phyloP scores from a whole-genome alignment of 2,888 invertebrate species.

The Agrotis segetum region DNA sequence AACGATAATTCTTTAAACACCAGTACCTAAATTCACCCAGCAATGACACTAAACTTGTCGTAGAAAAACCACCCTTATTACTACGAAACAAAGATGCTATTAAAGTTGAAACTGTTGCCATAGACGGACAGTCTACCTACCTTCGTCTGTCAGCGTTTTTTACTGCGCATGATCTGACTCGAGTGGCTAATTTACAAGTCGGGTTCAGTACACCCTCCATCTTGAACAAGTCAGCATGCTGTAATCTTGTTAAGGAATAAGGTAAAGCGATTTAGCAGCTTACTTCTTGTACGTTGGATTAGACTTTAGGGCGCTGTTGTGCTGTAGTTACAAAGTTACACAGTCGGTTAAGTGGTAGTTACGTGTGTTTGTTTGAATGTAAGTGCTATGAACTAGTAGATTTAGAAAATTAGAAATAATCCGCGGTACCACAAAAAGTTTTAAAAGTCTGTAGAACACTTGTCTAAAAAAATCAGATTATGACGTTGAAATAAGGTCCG shows the following conservation, averaged over 20 bases:
- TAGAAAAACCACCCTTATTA: conserved; percentile 9
- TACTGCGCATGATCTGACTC: conserved; percentile 81
- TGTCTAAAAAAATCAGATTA: no score
- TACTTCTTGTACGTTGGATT: conserved; percentile 46
- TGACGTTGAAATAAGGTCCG: no score
- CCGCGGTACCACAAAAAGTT: no score
- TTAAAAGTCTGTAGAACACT: no score
- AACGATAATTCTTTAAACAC: background rate
- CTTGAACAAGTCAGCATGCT: conserved; percentile 65
- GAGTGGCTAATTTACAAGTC: conserved; percentile 70
- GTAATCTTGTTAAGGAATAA: conserved; percentile 76
- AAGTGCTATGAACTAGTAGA: conserved; percentile 2
- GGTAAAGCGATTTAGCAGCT: conserved; percentile 58
- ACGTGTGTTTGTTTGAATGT: conserved; percentile 16
- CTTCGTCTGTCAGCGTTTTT: conserved; percentile 59
- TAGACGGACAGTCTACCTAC: background rate
- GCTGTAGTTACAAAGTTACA: conserved; percentile 8
- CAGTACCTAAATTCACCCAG: background rate
- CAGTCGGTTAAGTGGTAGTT: background rate
- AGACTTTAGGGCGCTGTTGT: conserved; percentile 28
- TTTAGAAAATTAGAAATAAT: conserved; percentile 2
- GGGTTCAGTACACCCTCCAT: conserved; percentile 65
- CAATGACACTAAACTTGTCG: background rate
- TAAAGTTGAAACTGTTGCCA: background rate
- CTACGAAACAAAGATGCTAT: background rate